phyloP scores from a whole-genome alignment of 2,797 vertebrate species.

The Leptoclinus maculatus region DNA sequence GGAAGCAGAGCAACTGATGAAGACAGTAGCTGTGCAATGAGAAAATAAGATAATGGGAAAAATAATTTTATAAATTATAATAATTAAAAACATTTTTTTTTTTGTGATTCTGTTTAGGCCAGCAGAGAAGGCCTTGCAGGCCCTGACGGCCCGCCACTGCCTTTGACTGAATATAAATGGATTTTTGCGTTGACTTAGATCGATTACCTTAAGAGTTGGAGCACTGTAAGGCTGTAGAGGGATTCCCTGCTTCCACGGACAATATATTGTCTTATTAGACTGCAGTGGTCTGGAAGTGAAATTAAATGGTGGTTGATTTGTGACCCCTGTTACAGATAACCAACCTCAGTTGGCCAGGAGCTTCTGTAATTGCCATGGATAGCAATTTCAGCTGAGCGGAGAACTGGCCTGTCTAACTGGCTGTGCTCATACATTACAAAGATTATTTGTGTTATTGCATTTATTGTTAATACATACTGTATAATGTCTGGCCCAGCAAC shows the following conservation, averaged over 20 bases:
- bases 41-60: too few relatives aligned
- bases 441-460: background rate
- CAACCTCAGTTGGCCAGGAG: background rate
- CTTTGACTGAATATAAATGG: background rate
- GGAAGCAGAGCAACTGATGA: too few relatives aligned
- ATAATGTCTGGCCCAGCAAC: background rate
- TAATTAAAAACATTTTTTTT: too few relatives aligned
- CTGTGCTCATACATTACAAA: conserved; percentile 32
- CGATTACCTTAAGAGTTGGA: background rate
- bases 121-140: too few relatives aligned
- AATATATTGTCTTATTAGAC: background rate
- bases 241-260: background rate
- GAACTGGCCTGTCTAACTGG: conserved; percentile 17
- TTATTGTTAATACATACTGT: background rate
- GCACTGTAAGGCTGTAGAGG: background rate
- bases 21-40: too few relatives aligned
- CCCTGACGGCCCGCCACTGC: too few relatives aligned
- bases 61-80: too few relatives aligned
- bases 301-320: conserved; percentile 41
- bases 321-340: conserved; percentile 30
- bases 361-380: conserved; percentile 26
- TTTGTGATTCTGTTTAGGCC: too few relatives aligned
- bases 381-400: conserved; percentile 39
- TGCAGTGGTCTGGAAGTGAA: background rate
- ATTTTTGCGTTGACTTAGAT: background rate